Evolutionary conservation across 2,888 invertebrate species (phyloP), one percentile per base, ranked within the genome.

Genomic region (Orthosia incerta): DNA sequence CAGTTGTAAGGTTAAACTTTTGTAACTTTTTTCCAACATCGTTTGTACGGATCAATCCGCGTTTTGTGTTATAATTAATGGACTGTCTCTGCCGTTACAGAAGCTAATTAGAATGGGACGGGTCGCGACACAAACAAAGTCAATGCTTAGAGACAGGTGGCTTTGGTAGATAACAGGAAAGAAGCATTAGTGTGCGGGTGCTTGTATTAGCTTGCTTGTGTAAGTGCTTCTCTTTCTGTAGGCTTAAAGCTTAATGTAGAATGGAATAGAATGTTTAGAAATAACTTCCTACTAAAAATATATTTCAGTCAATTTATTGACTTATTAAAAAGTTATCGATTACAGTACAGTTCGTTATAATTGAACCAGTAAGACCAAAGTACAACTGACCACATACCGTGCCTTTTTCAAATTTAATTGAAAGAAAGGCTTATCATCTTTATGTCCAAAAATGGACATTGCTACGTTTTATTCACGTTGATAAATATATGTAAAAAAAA

Each of bases 11-110:
- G 76, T 79, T 81, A 62, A 81, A 83, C 82, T 80, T 89, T 86
- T 85, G 83, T 79, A 85, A 89, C 87, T 89, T 90, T 89, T 87
- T 91, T 91, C 85, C 85, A 86, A 86, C 88, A 86, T 89, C 89
- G 90, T 91, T 92, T 89, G 89, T 89, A 82, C 79, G 82, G 88
- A 90, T 90, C 88, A 89, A 91, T 90, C 90, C 89, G 81, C 88
- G 83, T 88, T 91, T 91, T 90, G 89, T 92, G 89, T 91, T 92
- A 91, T 94, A 93, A 94, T 94, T 93, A 94, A 94, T 94, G 93
- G 90, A 90, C 89, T 90, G 92, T 92, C 90, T 88, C 89, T 90
- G 90, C 92, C 91, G 91, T 91, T 91, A 91, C 88, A 88, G 88
- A 83, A 89, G 88, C 92, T 94, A 94, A 95, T 94, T 94, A 93